Evolutionary conservation across 2,888 invertebrate species (phyloP), one percentile per base, ranked within the genome.

Genomic region (Sipunculus nudus): DNA sequence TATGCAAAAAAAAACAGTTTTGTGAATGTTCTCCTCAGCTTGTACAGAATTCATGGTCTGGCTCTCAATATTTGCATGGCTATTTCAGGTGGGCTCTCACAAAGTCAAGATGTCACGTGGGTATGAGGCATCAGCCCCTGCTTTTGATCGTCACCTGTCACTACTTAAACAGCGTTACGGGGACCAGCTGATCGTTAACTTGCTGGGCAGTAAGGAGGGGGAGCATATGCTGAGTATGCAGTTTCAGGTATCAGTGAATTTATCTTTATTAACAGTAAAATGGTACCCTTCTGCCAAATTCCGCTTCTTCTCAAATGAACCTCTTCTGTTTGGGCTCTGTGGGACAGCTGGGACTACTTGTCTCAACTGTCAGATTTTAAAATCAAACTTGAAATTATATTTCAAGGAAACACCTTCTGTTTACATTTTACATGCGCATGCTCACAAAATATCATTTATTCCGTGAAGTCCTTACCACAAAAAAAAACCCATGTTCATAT

Each of bases 31-130:
- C n/a, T n/a, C n/a, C n/a, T n/a, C n/a, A n/a, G n/a, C n/a, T n/a
- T n/a, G n/a, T n/a, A n/a, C n/a, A n/a, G n/a, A n/a, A n/a, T n/a
- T n/a, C n/a, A n/a, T n/a, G n/a, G n/a, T n/a, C n/a, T n/a, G n/a
- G n/a, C n/a, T n/a, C n/a, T n/a, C n/a, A n/a, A n/a, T n/a, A n/a
- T n/a, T n/a, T n/a, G n/a, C n/a, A n/a, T n/a, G n/a, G n/a, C n/a
- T n/a, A n/a, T n/a, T 71, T 43, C 65, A 89, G 88, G 97, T 99
- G 38, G 99, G 99, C 10, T 96, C 98, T 0, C 99, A 99, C 84
- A 98, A 97, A 86, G 96, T 99, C 0, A 93, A 94, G 84, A 89
- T 99, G 86, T 96, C 97, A 0, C 88, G 98, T 47, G 96, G 97
- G 0, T 93, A 92, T 82, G 97, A 98, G 85, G 91, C 96, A 1